These are phyloP conservation scores for Netelia fuscicornis DNA, from an alignment of 2,888 invertebrate genomes.

Conservation along the genomic window DNA sequence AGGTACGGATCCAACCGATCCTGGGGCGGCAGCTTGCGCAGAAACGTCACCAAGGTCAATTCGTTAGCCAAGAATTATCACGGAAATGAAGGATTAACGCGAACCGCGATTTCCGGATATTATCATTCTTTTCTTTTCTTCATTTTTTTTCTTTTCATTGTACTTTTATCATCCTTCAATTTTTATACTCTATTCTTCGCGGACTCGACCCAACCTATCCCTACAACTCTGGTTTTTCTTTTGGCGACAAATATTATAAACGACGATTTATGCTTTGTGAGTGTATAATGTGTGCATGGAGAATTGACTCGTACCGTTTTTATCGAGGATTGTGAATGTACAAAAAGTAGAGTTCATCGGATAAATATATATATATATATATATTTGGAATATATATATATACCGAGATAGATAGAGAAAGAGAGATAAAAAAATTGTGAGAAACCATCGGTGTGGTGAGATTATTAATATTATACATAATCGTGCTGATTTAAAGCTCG, in stretches of 20 bases:
- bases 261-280: background rate
- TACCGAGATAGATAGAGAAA: constrained; percentile 1
- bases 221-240: background rate
- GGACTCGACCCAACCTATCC: background rate
- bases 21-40: constrained; percentile 86
- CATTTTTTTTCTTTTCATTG: background rate
- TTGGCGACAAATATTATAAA: background rate
- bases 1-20: constrained; percentile 85
- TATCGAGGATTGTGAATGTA: background rate
- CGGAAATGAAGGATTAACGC: background rate
- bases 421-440: constrained; percentile 34
- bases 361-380: background rate
- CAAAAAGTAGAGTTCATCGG: background rate
- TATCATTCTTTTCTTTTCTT: constrained; percentile 8
- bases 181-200: background rate
- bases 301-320: background rate
- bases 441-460: constrained; percentile 46
- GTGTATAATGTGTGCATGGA: constrained; percentile 42
- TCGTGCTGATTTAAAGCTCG: constrained; percentile 58
- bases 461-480: constrained; percentile 35
- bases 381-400: constrained; percentile 13
- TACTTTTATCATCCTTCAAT: background rate
- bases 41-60: constrained; percentile 81
- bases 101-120: background rate
- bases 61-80: constrained; percentile 58